Evolutionary conservation across 2,888 invertebrate genomes (phyloP).

Genomic region (Girardia tigrina): DNA sequence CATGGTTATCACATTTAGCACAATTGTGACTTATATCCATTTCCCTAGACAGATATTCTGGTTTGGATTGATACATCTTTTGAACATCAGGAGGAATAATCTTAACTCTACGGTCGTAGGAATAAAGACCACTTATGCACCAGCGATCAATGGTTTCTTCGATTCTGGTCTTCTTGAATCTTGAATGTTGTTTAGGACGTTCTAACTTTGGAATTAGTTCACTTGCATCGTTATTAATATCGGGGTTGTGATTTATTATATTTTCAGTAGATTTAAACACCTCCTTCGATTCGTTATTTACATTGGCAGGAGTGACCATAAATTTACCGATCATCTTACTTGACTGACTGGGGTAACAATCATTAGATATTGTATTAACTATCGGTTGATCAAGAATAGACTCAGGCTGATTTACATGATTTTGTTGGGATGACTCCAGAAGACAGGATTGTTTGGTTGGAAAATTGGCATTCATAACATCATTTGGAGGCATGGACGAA

Average conservation of each 20-base stretch:
- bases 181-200: not conserved
- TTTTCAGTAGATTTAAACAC: not conserved
- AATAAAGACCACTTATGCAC: not conserved
- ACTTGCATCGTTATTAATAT: not conserved
- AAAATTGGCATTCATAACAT: no score
- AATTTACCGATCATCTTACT: not conserved
- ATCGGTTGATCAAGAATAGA: no score
- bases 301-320: not conserved
- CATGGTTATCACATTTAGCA: slow-evolving; percentile 1
- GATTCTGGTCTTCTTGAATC: slow-evolving; percentile 5
- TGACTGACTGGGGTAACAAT: no score
- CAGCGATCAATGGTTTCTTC: not conserved
- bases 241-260: not conserved
- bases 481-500: no score
- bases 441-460: no score
- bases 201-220: not conserved
- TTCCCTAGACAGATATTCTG: not conserved
- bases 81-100: not conserved
- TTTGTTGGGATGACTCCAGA: no score
- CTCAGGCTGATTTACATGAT: no score
- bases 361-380: no score
- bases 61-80: not conserved
- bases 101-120: not conserved
- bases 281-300: not conserved
- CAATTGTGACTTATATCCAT: not conserved